Evolutionary conservation across 2,888 invertebrate genomes (phyloP), one percentile per base, ranked within the genome.

Genomic region (Sarcophaga subvicina): DNA sequence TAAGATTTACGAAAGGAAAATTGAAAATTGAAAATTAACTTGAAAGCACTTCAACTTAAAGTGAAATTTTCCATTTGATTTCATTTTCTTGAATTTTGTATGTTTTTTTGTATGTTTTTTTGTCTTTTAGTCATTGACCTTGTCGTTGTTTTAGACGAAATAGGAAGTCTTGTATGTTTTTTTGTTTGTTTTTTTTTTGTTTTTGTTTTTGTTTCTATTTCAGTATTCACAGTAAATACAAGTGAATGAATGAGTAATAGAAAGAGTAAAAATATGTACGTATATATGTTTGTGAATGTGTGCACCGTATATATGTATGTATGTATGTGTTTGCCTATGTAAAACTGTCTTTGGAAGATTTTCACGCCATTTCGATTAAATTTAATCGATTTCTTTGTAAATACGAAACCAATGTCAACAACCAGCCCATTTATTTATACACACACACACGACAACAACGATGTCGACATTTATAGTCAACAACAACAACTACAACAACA

Each of bases 361-460:
- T 85, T 86, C 85, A 86, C 84, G 80, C 80, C 86, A 86, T 87
- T 89, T 90, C 90, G 90, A 91, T 92, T 90, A 90, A 90, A 91
- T 90, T 91, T 91, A 91, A 91, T 91, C 91, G 91, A 92, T 91
- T 92, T 91, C 91, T 90, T 91, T 91, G 91, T 90, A 91, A 91
- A 90, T 91, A 90, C 89, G 91, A 90, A 91, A 90, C 92, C 91
- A 92, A 92, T 91, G 91, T 91, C 91, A 91, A 91, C 92, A 91
- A 91, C 90, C 91, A 91, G 92, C 90, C 91, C 90, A 89, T 89
- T 89, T 89, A 89, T 89, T 88, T 89, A 87, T 80, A 64, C 77
- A 85, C 67, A 64, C 27, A 60, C 3, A 80, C 59, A 60, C 27
- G 49, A 20, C 27, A 76, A 45, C 63, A 45, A 60, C 83, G 49